Evolutionary conservation across 30 jellyfish, hydroid and myxozoan species (phyloP), one percentile per base, ranked within the genome.

Genomic region (Pelagia noctiluca): DNA sequence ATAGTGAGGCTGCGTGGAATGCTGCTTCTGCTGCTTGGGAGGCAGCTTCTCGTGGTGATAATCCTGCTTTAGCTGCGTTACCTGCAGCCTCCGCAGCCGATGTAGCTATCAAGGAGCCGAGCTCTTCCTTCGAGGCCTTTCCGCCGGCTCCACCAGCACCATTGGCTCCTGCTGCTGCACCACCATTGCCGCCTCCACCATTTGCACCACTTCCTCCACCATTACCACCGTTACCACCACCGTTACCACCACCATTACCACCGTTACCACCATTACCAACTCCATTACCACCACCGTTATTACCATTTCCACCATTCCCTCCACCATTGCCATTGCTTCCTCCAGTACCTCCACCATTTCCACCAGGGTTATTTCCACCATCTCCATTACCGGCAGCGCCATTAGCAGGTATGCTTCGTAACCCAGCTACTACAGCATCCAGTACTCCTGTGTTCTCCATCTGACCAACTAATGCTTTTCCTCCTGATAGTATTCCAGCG

Each of bases 401-500:
- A 13, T 83, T 46, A n/a, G 68, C 74, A 3, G 38, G 77, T 22
- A 90, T 37, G 77, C 82, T 37, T 34, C 91, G 68, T 35, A 89
- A 63, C 0, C 97, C 97, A 2, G 89, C 48, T 11, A 91, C 96
- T 19, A 91, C 96, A 23, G 89, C 90, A 73, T 84, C 96, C n/a
- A 91, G 63, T 30, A 91, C 75, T 1, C 98, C 96, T n/a, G 84
- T 85, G 24, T 84, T 32, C 53, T 85, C 79, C 88, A 91, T 76
- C 69, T 91, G 91, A 28, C 86, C 91, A 34, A 91, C 84, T 71
- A 91, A 46, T 5, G 90, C 95, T 62, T 91, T 85, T 16, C 96
- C 98, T 2, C 96, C 98, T 0, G 98, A 91, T 79, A 91, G 30
- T 11, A 91, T 85, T 0, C 98, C 98, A 1, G 98, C 94, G 2